Percentiles rank a stretch among this genome's conserved stretches.
Conservation (phyloP, 2,113 vertebrate species). For the Cygnus atratus region DNA sequence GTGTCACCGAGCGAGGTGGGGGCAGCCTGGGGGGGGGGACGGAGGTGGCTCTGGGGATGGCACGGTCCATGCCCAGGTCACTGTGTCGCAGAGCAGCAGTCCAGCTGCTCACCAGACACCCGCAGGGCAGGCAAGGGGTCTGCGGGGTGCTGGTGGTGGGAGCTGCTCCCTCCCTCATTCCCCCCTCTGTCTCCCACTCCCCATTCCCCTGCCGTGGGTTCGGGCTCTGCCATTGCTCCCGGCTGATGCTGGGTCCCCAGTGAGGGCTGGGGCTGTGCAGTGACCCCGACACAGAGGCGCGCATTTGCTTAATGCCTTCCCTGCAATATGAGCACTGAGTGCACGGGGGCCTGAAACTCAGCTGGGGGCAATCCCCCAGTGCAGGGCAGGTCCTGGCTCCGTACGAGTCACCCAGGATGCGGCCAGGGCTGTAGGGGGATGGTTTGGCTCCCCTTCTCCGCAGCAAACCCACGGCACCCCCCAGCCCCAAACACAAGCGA, state of each 20-base stretch:
- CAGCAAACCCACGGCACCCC: not conserved
- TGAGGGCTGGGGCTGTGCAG: accelerated
- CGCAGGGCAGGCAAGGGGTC: not conserved
- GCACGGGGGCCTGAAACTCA: accelerated
- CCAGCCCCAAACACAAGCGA: not conserved
- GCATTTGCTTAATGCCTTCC: not conserved
- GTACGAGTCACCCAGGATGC: accelerated
- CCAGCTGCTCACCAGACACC: not conserved
- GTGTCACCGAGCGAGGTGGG: not conserved
- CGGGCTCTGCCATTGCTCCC: not conserved
- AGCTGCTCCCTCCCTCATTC: not conserved
- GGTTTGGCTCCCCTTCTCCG: not conserved
- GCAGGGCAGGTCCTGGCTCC: not conserved
- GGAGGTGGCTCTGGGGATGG: not conserved
- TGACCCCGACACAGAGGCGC: too few relatives aligned
- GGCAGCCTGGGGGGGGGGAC: not conserved
- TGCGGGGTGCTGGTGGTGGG: not conserved
- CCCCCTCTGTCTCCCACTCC: not conserved
- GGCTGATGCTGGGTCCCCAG: not conserved
- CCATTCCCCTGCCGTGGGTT: not conserved
- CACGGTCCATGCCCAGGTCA: not conserved
- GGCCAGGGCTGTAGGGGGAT: accelerated
- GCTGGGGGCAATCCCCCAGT: accelerated
- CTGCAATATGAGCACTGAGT: accelerated
- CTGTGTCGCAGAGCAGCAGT: not conserved